Conservation (phyloP, 37 sponge, comb jelly and placozoan genomes). For the Lycopodina hypogea region DNA sequence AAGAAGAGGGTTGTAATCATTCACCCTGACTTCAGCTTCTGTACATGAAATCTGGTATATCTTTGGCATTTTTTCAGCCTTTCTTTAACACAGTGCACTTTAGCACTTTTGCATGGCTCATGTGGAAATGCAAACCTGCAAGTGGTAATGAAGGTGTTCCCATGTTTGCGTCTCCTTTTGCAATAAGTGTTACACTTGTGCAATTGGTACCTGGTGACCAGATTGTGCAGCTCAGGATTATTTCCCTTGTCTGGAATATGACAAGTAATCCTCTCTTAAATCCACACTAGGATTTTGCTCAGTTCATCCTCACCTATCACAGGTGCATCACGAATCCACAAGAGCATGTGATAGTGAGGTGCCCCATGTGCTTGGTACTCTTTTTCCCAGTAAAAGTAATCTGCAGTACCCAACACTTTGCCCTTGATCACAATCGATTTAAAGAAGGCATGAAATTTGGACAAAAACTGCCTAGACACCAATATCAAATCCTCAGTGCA, state of each 20-base stretch:
- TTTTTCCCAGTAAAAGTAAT: conserved; percentile 26
- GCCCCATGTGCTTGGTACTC: not conserved
- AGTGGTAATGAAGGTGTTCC: too few species aligned
- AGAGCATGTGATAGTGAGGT: conserved; percentile 30
- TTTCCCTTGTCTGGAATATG: conserved; percentile 38
- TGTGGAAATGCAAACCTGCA: conserved; percentile 25
- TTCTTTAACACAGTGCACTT: not conserved
- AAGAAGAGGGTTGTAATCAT: too few species aligned
- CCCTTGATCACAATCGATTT: conserved; percentile 33
- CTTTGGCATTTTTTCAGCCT: conserved; percentile 13
- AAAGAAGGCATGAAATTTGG: conserved; percentile 10
- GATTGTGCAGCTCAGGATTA: conserved; percentile 48
- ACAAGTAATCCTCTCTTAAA: conserved; percentile 46
- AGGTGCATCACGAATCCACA: conserved; percentile 50
- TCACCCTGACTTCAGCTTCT: too few species aligned
- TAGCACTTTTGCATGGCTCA: conserved; percentile 4
- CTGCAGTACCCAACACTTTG: conserved; percentile 27
- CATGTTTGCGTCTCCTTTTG: too few species aligned
- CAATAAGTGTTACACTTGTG: too few species aligned
- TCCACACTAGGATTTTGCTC: too few species aligned
- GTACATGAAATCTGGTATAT: conserved; percentile 32
- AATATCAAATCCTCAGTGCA: conserved; percentile 63
- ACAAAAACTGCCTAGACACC: conserved; percentile 49
- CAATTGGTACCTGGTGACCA: conserved; percentile 28
- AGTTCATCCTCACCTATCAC: too few species aligned